Evolutionary conservation across 2,797 vertebrate species (phyloP), one percentile per base, ranked within the genome.

Genomic region (Esox lucius): DNA sequence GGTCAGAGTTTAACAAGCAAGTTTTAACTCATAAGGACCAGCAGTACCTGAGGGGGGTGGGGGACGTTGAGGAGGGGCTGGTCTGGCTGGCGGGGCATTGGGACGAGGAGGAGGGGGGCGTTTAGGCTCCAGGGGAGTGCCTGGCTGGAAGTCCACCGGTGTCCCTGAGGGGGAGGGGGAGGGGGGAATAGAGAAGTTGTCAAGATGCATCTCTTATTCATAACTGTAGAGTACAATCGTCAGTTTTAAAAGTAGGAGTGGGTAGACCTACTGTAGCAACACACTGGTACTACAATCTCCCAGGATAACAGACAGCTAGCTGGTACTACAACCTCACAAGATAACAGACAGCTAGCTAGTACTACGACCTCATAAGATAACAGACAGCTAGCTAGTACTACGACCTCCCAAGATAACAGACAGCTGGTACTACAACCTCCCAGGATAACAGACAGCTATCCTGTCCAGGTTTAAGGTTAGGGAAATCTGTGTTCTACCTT

Each of bases 41-140:
- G 24, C 61, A 64, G 22, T 90, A 98, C 98, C 98, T 95, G 98
- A 96, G 72, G 98, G 98, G 0, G 98, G 98, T 9, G 98, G 98
- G 0, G 98, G 98, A 28, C 98, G 95, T 75, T 99, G 98, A 0
- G 98, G 98, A 2, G 98, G 98, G 5, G 96, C 93, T 0, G 98
- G 98, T 59, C 97, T 95, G 1, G 95, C 91, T 2, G 98, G 98
- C n/a, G 97, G 98, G 9, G 94, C 95, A 0, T 93, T 85, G 0
- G 98, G 98, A 0, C 97, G 96, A 79, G 98, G 97, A 0, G 98
- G 98, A 0, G 98, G 97, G 0, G 93, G 93, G 0, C 97, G 95
- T 86, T 96, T 98, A 6, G 97, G 96, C 85, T 99, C 97, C 69
- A 95, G 17, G 51, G 91, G 70, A 72, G 94, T 94, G 64, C 90